Conservation (phyloP, 2,797 vertebrate genomes). For the Falco concolor region DNA sequence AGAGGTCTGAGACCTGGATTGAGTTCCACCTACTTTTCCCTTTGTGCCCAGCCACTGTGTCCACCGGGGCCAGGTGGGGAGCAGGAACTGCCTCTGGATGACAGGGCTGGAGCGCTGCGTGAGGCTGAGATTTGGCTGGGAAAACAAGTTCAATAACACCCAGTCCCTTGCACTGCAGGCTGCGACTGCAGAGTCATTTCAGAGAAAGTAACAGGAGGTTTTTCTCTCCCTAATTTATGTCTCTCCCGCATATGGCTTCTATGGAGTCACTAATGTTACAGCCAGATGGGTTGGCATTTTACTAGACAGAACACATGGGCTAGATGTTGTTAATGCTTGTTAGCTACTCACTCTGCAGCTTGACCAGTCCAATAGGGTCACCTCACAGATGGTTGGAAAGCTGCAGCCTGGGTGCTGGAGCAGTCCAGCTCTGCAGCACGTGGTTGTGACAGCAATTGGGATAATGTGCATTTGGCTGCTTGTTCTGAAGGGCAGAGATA, state of each 20-base stretch:
- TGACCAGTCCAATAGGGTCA: slow-evolving; percentile 38
- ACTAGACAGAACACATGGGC: slow-evolving; percentile 56
- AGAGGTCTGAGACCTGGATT: neutral
- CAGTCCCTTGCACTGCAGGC: neutral
- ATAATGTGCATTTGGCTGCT: neutral
- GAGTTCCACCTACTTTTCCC: neutral
- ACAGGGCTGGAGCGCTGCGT: neutral
- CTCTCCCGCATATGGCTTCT: slow-evolving; percentile 55
- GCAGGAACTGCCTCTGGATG: neutral
- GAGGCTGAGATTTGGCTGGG: neutral
- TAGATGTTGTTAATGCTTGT: slow-evolving; percentile 58
- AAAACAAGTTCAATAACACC: neutral
- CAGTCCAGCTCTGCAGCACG: neutral
- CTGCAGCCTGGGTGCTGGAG: neutral
- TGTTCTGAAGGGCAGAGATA: neutral
- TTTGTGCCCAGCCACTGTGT: neutral
- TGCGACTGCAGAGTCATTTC: neutral
- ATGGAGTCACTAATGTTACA: slow-evolving; percentile 16
- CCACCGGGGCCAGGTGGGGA: accelerated
- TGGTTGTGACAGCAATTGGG: neutral
- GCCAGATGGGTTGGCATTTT: slow-evolving; percentile 64
- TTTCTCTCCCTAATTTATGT: slow-evolving; percentile 60
- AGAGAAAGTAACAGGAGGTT: slow-evolving; percentile 11
- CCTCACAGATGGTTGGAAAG: slow-evolving; percentile 24
- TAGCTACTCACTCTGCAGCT: slow-evolving; percentile 46